Evolutionary conservation across 2,888 invertebrate genomes (phyloP).

Genomic region (Melanophora roralis): DNA sequence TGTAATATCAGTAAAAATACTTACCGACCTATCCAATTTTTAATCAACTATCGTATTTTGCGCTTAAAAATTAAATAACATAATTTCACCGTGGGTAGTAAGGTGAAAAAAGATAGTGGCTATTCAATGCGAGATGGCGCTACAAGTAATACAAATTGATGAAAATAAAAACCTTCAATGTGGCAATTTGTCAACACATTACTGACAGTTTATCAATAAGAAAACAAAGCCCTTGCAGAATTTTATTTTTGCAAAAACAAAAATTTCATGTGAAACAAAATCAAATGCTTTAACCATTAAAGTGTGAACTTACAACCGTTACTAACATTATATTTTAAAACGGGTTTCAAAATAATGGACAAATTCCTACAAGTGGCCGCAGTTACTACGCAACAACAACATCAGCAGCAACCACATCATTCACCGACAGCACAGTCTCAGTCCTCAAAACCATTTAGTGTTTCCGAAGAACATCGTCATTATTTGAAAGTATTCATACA

Average conservation of each 20-base stretch:
- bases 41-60: too few relatives aligned
- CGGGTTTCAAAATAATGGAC: constrained; percentile 23
- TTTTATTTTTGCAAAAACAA: not conserved
- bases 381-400: constrained; percentile 41
- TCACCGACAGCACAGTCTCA: constrained; percentile 12
- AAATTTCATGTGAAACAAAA: too few relatives aligned
- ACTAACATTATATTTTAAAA: constrained; percentile 11
- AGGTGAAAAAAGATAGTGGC: too few relatives aligned
- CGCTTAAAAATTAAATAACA: too few relatives aligned
- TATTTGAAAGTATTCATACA: constrained; percentile 72
- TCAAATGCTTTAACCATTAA: not conserved
- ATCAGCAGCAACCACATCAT: constrained; percentile 63
- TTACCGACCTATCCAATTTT: too few relatives aligned
- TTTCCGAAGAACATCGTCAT: constrained; percentile 73
- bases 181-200: constrained; percentile 72
- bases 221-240: constrained; percentile 38
- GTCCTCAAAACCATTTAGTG: constrained; percentile 67
- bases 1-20: too few relatives aligned
- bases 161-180: constrained; percentile 66
- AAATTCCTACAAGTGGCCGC: constrained; percentile 67
- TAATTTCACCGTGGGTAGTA: too few relatives aligned
- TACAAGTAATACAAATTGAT: constrained; percentile 23
- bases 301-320: constrained; percentile 29
- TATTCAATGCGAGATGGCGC: constrained; percentile 4
- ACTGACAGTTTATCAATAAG: constrained; percentile 73